These are phyloP conservation scores for Odontesthes bonariensis DNA, from an alignment of 2,113 vertebrate species.

Conservation along the genomic window DNA sequence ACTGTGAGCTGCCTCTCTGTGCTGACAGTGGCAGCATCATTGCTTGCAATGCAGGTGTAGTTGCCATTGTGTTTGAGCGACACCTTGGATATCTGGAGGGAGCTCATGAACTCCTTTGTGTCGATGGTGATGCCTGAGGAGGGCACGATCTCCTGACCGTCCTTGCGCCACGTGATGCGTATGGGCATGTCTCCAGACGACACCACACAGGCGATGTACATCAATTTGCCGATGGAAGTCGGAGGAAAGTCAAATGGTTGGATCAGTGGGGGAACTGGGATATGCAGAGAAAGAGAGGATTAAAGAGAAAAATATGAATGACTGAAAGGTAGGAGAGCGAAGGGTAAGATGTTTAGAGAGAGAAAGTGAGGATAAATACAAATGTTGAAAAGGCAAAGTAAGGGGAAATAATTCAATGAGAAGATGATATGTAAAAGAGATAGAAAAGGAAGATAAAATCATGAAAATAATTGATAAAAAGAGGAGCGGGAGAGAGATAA, in stretches of 20 bases:
- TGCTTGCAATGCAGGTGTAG: constrained; percentile 99
- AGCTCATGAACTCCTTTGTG: constrained; percentile 99
- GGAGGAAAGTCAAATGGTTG: constrained; percentile 99
- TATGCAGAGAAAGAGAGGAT: constrained; percentile 6
- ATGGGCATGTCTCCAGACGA: constrained; percentile 99
- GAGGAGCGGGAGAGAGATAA: constrained; percentile 2
- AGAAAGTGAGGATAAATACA: constrained; percentile 9
- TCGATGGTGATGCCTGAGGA: constrained; percentile 97
- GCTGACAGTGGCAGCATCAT: constrained; percentile 95
- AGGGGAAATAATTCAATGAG: constrained; percentile 15
- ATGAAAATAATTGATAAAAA: constrained; percentile 29
- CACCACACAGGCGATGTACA: constrained; percentile 99
- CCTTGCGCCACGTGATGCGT: constrained; percentile 98
- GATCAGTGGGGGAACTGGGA: constrained; percentile 94
- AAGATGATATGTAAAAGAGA: constrained; percentile 24
- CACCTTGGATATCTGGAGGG: constrained; percentile 97
- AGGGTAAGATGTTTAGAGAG: background rate
- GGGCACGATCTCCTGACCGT: constrained; percentile 95
- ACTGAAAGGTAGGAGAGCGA: background rate
- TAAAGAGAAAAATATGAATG: background rate
- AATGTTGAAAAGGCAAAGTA: constrained; percentile 13
- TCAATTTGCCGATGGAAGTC: constrained; percentile 96
- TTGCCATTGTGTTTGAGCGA: constrained; percentile 98
- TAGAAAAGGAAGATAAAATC: constrained; percentile 19
- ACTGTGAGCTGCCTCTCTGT: constrained; percentile 96